Conservation (phyloP, 2,797 vertebrate genomes). For the Nothura maculosa region DNA sequence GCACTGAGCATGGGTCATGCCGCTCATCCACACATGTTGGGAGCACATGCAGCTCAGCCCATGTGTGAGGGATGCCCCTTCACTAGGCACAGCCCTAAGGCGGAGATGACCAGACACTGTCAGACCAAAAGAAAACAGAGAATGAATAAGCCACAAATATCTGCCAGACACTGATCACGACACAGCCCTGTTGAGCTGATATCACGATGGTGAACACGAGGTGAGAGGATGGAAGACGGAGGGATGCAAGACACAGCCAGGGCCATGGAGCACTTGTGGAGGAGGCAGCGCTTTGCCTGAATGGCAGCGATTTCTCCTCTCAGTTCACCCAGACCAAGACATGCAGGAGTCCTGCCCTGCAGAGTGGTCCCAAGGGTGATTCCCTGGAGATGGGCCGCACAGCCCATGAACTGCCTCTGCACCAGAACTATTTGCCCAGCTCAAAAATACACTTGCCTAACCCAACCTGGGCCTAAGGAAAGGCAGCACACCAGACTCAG, state of each 20-base stretch:
- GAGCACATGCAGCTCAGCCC: too few relatives aligned
- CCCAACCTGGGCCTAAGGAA: not conserved
- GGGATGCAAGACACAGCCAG: not conserved
- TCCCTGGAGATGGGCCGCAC: not conserved
- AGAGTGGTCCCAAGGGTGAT: not conserved
- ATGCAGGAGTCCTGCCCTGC: not conserved
- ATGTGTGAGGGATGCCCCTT: too few relatives aligned
- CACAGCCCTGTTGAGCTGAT: not conserved
- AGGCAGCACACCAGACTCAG: constrained; percentile 19
- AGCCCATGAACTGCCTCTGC: not conserved
- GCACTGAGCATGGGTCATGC: too few relatives aligned
- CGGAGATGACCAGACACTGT: too few relatives aligned
- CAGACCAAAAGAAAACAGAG: not conserved
- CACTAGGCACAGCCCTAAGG: too few relatives aligned
- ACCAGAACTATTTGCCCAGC: not conserved
- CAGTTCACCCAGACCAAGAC: not conserved
- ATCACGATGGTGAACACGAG: not conserved
- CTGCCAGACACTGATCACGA: not conserved
- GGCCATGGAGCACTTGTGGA: too few relatives aligned
- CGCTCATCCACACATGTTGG: too few relatives aligned
- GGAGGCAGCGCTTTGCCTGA: not conserved
- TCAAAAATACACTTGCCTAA: constrained; percentile 40
- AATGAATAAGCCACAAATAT: not conserved
- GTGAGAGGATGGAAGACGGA: too few relatives aligned
- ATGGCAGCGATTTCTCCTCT: not conserved